These are phyloP conservation scores for Aix galericulata DNA, from an alignment of 2,113 vertebrate genomes.

Conservation along the genomic window DNA sequence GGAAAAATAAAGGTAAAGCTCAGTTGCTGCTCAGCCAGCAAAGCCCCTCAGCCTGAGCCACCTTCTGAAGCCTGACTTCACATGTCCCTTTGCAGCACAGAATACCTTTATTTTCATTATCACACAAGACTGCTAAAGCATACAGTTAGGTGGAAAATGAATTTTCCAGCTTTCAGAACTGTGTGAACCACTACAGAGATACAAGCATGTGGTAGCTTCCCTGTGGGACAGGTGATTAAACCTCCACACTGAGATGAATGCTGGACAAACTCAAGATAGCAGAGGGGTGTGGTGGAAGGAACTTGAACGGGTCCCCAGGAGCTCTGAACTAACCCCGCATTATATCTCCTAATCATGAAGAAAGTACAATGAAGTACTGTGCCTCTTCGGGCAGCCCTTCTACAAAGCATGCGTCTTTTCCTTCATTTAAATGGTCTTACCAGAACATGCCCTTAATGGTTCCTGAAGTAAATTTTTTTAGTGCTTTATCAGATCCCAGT, in stretches of 20 bases:
- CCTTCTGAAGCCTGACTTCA: neutral
- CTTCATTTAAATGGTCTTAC: neutral
- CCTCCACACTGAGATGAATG: neutral
- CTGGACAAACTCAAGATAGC: neutral
- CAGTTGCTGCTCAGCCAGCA: rapidly evolving
- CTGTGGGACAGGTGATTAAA: neutral
- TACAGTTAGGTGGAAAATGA: neutral
- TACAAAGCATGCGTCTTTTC: neutral
- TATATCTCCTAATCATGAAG: neutral
- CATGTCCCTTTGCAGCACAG: neutral
- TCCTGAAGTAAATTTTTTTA: neutral
- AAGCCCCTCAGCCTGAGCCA: neutral
- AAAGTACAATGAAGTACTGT: neutral
- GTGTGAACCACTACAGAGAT: neutral
- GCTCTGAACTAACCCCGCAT: neutral
- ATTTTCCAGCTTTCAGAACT: constrained; percentile 7
- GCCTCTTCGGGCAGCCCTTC: neutral
- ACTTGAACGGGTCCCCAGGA: neutral
- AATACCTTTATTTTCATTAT: neutral
- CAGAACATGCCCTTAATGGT: neutral
- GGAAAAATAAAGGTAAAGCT: neutral
- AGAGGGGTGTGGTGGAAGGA: neutral
- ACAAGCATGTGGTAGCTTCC: neutral
- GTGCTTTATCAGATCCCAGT: neutral
- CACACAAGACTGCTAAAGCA: neutral